A percentile compares a stretch with the other conserved stretches of the same genome.
phyloP scores from a whole-genome alignment of 2,888 invertebrate genomes.

The Apamea epomidion region DNA sequence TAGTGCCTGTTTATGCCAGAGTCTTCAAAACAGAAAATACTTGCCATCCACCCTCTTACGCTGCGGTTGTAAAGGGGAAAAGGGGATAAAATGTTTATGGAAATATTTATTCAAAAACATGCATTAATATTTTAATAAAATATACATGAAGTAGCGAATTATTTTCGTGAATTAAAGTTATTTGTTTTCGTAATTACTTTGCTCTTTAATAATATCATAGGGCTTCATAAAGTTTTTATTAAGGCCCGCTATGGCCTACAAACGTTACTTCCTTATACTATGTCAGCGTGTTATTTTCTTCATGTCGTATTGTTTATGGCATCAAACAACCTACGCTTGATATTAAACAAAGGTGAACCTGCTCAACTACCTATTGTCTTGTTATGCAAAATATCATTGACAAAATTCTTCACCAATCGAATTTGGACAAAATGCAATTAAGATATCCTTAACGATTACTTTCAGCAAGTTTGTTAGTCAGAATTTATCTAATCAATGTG shows the following conservation, averaged over 20 bases:
- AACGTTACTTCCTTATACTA: constrained; percentile 33
- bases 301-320: constrained; percentile 44
- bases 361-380: constrained; percentile 43
- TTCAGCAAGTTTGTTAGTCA: constrained; percentile 27
- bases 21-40: constrained; percentile 76
- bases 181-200: constrained; percentile 53
- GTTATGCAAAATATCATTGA: constrained; percentile 12
- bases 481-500: constrained; percentile 54
- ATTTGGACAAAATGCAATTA: constrained; percentile 38
- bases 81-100: constrained; percentile 68
- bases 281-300: constrained; percentile 29
- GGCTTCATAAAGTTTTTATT: constrained; percentile 58
- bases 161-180: constrained; percentile 54
- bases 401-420: not conserved
- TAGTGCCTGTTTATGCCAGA: constrained; percentile 74
- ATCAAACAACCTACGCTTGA: constrained; percentile 31
- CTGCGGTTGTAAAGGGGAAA: constrained; percentile 62
- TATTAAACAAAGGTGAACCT: constrained; percentile 34
- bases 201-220: constrained; percentile 28
- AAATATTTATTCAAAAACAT: constrained; percentile 69
- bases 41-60: constrained; percentile 72
- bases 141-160: constrained; percentile 48
- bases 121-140: constrained; percentile 66
- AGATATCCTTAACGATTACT: constrained; percentile 36
- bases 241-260: constrained; percentile 23